phyloP scores from a whole-genome alignment of 2,888 invertebrate genomes.

The Cancer borealis region DNA sequence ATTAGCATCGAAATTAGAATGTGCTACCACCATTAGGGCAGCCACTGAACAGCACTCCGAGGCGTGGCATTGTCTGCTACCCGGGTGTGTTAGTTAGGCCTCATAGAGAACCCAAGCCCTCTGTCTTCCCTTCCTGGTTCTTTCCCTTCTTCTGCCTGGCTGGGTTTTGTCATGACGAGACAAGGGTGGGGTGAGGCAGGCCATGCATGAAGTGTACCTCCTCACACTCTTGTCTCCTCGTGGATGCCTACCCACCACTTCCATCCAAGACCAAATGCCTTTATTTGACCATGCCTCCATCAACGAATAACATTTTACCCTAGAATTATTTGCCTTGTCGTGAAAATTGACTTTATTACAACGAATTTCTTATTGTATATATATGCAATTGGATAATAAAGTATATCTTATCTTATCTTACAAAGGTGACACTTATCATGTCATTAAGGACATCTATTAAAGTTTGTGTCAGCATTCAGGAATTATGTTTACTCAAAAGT shows the following conservation, averaged over 20 bases:
- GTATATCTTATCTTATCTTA: too few relatives aligned
- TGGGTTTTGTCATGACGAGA: neutral
- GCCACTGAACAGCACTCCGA: neutral
- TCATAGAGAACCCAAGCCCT: neutral
- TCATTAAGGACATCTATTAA: neutral
- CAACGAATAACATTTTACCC: neutral
- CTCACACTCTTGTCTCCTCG: neutral
- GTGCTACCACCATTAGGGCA: neutral
- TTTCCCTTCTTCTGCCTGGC: neutral
- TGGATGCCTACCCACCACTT: neutral
- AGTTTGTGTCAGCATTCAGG: neutral
- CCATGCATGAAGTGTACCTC: constrained; percentile 3
- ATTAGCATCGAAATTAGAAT: neutral
- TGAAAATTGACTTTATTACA: neutral
- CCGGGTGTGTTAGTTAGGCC: neutral
- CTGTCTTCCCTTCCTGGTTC: neutral
- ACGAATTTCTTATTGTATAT: too few relatives aligned
- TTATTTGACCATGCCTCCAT: neutral
- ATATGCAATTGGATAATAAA: too few relatives aligned
- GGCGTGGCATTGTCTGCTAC: neutral
- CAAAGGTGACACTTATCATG: neutral
- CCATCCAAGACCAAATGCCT: too few relatives aligned
- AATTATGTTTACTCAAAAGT: neutral
- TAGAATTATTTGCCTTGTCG: neutral
- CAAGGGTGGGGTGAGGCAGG: neutral